Percentiles rank a stretch among this genome's conserved stretches.
phyloP scores from a whole-genome alignment of 2,888 invertebrate genomes.

The Nemapogon koenigi region DNA sequence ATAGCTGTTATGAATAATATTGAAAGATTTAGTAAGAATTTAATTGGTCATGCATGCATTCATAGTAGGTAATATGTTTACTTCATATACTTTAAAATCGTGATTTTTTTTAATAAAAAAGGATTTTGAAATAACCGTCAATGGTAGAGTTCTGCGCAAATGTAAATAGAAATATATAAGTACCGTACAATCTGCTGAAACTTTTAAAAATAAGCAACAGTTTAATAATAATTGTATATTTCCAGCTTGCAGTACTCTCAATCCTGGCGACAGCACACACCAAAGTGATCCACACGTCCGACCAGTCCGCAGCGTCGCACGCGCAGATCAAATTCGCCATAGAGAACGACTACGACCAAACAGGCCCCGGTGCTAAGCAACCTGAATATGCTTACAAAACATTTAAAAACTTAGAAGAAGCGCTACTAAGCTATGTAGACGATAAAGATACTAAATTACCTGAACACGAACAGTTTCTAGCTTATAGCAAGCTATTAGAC shows the following conservation, averaged over 20 bases:
- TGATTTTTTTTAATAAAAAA: no score
- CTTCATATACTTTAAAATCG: no score
- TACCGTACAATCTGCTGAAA: no score
- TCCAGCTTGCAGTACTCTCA: not conserved
- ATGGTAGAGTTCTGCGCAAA: no score
- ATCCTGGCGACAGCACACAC: not conserved
- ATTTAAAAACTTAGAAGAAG: slow-evolving; percentile 40
- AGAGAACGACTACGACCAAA: slow-evolving; percentile 52
- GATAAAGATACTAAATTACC: slow-evolving; percentile 50
- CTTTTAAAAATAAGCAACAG: no score
- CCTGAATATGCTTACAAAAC: slow-evolving; percentile 40
- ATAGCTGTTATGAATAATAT: no score
- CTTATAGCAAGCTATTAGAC: slow-evolving; percentile 22
- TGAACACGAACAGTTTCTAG: slow-evolving; percentile 31
- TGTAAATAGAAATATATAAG: no score
- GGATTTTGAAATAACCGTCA: no score
- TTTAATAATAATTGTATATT: not conserved
- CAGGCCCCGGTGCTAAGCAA: slow-evolving; percentile 45
- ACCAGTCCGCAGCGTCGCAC: slow-evolving; percentile 36
- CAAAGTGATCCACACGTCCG: not conserved
- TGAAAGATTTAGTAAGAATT: no score
- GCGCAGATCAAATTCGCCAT: slow-evolving; percentile 46
- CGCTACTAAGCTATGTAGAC: slow-evolving; percentile 36
- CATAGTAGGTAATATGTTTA: no score
- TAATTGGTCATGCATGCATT: no score